Evolutionary conservation across 1,140 invertebrate species (phyloP).

Genomic region (Drosophila lacertosa): DNA sequence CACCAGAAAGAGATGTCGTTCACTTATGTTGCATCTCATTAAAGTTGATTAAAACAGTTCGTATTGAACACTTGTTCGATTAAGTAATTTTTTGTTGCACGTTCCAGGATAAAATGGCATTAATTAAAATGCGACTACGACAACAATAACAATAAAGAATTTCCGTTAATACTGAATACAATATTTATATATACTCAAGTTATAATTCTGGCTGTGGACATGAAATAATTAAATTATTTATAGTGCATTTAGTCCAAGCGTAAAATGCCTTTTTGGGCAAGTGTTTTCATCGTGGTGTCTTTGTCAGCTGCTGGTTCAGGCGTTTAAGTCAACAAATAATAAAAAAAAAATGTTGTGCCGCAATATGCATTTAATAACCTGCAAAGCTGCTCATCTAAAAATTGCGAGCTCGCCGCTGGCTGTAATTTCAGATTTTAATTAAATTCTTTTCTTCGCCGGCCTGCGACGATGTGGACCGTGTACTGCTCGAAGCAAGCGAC

Average conservation of each 20-base stretch:
- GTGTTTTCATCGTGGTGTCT: slow-evolving; percentile 29
- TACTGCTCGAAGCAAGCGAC: slow-evolving; percentile 31
- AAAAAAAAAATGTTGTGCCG: neutral
- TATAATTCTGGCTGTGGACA: slow-evolving; percentile 26
- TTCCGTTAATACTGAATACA: neutral
- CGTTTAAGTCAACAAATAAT: slow-evolving; percentile 36
- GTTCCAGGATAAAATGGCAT: slow-evolving; percentile 39
- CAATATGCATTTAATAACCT: slow-evolving; percentile 45
- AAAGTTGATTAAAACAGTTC: slow-evolving; percentile 45
- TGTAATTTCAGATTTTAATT: slow-evolving; percentile 80
- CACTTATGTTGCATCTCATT: slow-evolving; percentile 47
- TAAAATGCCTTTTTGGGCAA: slow-evolving; percentile 22
- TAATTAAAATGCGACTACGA: slow-evolving; percentile 51
- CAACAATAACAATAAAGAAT: neutral
- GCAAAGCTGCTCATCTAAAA: slow-evolving; percentile 59
- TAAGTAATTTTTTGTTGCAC: slow-evolving; percentile 36
- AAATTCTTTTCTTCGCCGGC: slow-evolving; percentile 71
- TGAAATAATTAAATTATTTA: slow-evolving; percentile 64
- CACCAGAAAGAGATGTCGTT: neutral
- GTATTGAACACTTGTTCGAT: slow-evolving; percentile 30
- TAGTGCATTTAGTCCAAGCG: slow-evolving; percentile 37
- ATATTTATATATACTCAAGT: slow-evolving; percentile 3
- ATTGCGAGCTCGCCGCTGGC: slow-evolving; percentile 62
- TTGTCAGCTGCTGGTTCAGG: neutral
- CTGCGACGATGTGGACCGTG: slow-evolving; percentile 30